Base-by-base conservation (phyloP, 2,113 vertebrate genomes). In the Oreochromis niloticus region DNA sequence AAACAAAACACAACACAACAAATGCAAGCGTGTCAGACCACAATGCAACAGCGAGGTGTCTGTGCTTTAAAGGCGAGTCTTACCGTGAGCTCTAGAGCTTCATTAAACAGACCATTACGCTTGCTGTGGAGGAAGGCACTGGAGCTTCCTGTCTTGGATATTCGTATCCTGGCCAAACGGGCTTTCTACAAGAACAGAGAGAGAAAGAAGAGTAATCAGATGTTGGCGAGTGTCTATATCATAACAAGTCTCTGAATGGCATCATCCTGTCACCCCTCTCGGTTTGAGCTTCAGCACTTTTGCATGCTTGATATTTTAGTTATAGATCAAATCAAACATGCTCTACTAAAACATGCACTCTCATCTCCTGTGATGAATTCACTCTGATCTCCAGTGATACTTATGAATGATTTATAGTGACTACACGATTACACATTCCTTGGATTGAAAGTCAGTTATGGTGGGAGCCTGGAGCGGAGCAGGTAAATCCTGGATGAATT, bases 111-210 rank as follows among this genome's bases (percentile, higher is more conserved):
- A 55, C 99, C 99, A 1, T 99, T 99, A 55, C 98, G 97, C 91
- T 99, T 99, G 97, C 97, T 98, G 95, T 99, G 97, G 80, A 99
- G 96, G 95, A 98, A 98, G 16, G 98, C 97, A 0, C 93, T 97
- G 91, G 98, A 98, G 93, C 96, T 98, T 87, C 97, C 98, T 0
- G 97, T 95, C 92, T 99, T 99, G 88, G 98, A 97, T 95, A 99
- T 98, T 24, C 97, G 97, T 91, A 99, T 99, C 95, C 98, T 97
- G 32, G 99, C 98, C 46, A 99, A 96, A 63, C 99, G 97, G 6
- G 98, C 98, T 97, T 99, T 99, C 99, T 99, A 97, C 27, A 91
- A 46, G 90, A 71, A 91, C 24, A 55, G 43, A 54, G 61, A 91
- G 7, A 91, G 39, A 82, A 27, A 92, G 22, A 63, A 91, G 1